Conservation (phyloP, 2,888 invertebrate genomes). For the Podotricha telesiphe region DNA sequence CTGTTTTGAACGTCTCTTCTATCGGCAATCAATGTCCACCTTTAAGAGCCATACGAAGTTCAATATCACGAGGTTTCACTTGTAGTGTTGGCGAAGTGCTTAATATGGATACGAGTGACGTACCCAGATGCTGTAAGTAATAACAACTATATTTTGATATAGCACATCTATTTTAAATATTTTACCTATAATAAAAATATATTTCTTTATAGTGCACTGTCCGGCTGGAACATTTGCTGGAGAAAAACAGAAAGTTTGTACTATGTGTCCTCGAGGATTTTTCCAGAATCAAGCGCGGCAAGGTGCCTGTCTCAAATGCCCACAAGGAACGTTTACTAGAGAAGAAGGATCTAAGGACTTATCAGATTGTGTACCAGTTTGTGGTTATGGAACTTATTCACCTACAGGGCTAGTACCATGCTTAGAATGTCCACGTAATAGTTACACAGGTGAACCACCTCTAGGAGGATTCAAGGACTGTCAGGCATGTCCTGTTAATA, state of each 20-base stretch:
- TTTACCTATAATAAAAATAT: background rate
- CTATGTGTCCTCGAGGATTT: constrained; percentile 94
- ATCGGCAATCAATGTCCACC: constrained; percentile 97
- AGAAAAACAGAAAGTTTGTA: constrained; percentile 95
- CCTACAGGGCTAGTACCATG: constrained; percentile 97
- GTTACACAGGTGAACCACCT: constrained; percentile 94
- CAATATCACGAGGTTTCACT: constrained; percentile 94
- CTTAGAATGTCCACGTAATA: constrained; percentile 96
- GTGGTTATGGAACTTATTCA: constrained; percentile 97
- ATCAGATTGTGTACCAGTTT: constrained; percentile 95
- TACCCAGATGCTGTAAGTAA: constrained; percentile 94
- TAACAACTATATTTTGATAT: constrained; percentile 16
- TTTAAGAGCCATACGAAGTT: constrained; percentile 92
- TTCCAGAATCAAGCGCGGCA: constrained; percentile 97
- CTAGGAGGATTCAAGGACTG: constrained; percentile 96
- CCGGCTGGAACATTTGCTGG: constrained; percentile 97
- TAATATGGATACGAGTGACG: constrained; percentile 95
- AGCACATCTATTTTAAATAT: background rate
- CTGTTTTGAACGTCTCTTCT: constrained; percentile 93
- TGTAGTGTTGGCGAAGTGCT: constrained; percentile 97
- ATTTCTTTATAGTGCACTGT: constrained; percentile 89
- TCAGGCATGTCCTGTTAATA: constrained; percentile 94
- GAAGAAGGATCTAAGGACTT: constrained; percentile 95
- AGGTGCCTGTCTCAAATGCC: constrained; percentile 95
- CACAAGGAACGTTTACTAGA: constrained; percentile 95